A percentile compares a stretch with the other conserved stretches of the same genome.
These are phyloP conservation scores for Limnephilus rhombicus DNA, from an alignment of 2,888 invertebrate species.

Conservation along the genomic window DNA sequence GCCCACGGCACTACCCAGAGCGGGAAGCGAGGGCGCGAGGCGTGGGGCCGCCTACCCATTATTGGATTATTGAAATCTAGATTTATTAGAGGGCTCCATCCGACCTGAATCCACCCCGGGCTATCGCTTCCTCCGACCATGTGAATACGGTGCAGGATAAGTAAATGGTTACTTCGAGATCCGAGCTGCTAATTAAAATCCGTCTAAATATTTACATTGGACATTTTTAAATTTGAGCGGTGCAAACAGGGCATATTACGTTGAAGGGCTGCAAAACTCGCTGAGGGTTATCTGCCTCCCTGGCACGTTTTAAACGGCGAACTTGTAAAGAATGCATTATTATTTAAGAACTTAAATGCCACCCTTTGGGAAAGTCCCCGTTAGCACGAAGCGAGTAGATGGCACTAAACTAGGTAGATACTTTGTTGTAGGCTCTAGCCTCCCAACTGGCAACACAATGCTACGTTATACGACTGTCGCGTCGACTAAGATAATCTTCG, in stretches of 20 bases:
- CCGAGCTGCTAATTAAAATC: constrained; percentile 39
- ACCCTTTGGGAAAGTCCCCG: constrained; percentile 51
- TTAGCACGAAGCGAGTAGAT: constrained; percentile 36
- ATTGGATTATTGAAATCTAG: constrained; percentile 66
- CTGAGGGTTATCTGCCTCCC: constrained; percentile 22
- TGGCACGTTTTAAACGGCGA: constrained; percentile 53
- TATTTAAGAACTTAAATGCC: constrained; percentile 63
- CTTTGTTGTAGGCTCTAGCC: neutral
- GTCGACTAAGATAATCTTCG: constrained; percentile 26
- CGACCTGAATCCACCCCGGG: constrained; percentile 52
- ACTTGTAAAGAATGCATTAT: constrained; percentile 63
- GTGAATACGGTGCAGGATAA: constrained; percentile 31
- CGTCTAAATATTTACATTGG: constrained; percentile 23
- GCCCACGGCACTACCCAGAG: constrained; percentile 27
- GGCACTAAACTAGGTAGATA: neutral
- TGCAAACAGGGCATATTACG: constrained; percentile 18
- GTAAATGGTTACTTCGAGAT: constrained; percentile 16
- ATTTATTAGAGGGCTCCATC: constrained; percentile 64
- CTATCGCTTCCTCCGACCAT: constrained; percentile 28
- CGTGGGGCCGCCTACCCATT: constrained; percentile 53
- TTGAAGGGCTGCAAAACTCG: constrained; percentile 40
- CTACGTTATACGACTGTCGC: constrained; percentile 3
- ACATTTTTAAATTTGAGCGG: neutral
- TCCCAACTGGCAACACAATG: neutral
- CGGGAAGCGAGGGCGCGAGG: neutral